Conservation (phyloP, 2,113 vertebrate genomes). For the Tachycineta bicolor region DNA sequence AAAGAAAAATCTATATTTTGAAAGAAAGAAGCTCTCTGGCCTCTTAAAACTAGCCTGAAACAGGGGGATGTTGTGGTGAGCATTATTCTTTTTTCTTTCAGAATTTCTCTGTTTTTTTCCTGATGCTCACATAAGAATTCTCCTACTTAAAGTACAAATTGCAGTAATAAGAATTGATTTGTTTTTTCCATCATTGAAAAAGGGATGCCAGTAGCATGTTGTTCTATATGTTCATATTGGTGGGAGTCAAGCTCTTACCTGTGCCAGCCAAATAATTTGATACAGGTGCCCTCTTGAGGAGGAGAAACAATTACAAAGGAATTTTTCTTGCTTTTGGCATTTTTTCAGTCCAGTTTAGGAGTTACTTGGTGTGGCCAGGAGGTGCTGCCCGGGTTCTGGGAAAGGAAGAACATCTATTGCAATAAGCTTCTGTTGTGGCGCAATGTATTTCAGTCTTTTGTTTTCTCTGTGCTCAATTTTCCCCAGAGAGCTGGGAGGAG, state of each 20-base stretch:
- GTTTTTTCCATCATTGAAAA: neutral
- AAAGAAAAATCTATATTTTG: neutral
- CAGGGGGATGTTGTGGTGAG: neutral
- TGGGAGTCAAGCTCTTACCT: neutral
- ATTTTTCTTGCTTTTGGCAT: neutral
- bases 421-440: neutral
- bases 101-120: neutral
- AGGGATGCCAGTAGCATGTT: neutral
- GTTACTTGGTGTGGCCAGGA: neutral
- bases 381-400: neutral
- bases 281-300: neutral
- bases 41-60: neutral
- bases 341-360: neutral
- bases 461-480: neutral
- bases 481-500: neutral
- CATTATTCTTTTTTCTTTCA: neutral
- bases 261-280: neutral
- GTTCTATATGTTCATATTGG: neutral
- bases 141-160: neutral
- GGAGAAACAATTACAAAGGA: neutral
- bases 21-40: neutral
- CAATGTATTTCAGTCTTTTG: neutral
- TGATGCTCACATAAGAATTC: neutral
- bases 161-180: neutral
- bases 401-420: neutral